These are phyloP conservation scores for Ornithoptera alexandrae DNA, from an alignment of 2,888 invertebrate genomes.

Conservation along the genomic window DNA sequence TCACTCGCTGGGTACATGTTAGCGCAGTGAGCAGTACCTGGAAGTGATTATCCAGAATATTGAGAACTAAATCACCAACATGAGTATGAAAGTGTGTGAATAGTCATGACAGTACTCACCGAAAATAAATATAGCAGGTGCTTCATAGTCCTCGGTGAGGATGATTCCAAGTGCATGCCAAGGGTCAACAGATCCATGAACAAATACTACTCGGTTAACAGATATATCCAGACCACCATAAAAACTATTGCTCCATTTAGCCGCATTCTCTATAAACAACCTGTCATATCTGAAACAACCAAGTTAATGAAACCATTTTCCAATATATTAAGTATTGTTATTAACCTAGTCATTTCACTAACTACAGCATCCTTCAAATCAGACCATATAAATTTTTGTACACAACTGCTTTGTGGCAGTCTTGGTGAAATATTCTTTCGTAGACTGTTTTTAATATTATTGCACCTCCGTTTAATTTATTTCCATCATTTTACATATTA, in stretches of 20 bases:
- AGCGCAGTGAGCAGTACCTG: constrained; percentile 96
- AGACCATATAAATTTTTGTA: too few species aligned
- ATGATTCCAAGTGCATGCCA: constrained; percentile 91
- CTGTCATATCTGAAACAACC: constrained; percentile 73
- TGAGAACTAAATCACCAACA: too few species aligned
- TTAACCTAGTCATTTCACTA: too few species aligned
- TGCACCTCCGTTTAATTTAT: too few species aligned
- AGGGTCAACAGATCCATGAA: constrained; percentile 94
- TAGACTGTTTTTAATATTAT: too few species aligned
- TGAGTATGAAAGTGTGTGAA: neutral
- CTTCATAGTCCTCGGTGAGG: constrained; percentile 72
- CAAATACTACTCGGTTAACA: constrained; percentile 87
- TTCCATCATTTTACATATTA: too few species aligned
- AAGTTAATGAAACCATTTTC: neutral
- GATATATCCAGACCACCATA: constrained; percentile 88
- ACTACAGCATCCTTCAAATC: too few species aligned
- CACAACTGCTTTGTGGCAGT: too few species aligned
- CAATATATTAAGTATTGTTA: too few species aligned
- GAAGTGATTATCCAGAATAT: neutral
- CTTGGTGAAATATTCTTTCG: too few species aligned
- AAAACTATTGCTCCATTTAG: constrained; percentile 86
- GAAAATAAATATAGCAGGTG: constrained; percentile 87
- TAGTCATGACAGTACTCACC: constrained; percentile 67
- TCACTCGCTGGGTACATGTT: constrained; percentile 91
- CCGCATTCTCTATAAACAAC: constrained; percentile 80